Evolutionary conservation across 2,888 invertebrate genomes (phyloP), one percentile per base, ranked within the genome.

Genomic region (Mythimna pallens): DNA sequence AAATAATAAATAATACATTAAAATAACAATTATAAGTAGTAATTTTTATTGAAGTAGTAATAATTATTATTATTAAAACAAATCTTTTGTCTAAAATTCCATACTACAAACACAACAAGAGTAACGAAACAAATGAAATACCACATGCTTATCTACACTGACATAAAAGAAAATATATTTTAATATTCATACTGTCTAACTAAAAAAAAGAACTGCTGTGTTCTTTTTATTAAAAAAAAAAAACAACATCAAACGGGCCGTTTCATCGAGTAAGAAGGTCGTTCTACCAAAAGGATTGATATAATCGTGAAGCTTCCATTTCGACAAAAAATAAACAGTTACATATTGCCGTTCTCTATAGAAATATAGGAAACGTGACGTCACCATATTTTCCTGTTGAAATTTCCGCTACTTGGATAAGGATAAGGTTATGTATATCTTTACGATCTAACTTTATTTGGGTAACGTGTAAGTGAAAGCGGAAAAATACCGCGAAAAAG

Each of bases 341-440:
- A 66, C 67, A 74, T 67, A 78, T 76, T 68, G 43, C 43, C 64
- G 74, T 79, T 78, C 75, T 75, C 69, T 68, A 63, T 65, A 66
- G 69, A 67, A 82, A 71, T 78, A 80, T 65, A 76, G 73, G 70
- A 81, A 80, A 86, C 80, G 76, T 84, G 84, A 78, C 73, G 72
- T 77, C 75, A 78, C 68, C 61, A 68, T 70, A 76, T 84, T 82
- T 84, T 83, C 79, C 84, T 76, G 78, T 82, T 73, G 68, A 83
- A 83, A 86, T 82, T 84, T 87, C 86, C 87, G 86, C 68, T 81
- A 83, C 78, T 84, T 80, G 76, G 73, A 78, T 81, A 75, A 80
- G 79, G 77, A 87, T 82, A 83, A 85, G 74, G 77, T 83, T 80
- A 79, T 77, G 70, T 83, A 81, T 83, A 76, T 82, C 72, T 84